Base-by-base conservation (phyloP, 2,797 vertebrate genomes). In the Channa striata region DNA sequence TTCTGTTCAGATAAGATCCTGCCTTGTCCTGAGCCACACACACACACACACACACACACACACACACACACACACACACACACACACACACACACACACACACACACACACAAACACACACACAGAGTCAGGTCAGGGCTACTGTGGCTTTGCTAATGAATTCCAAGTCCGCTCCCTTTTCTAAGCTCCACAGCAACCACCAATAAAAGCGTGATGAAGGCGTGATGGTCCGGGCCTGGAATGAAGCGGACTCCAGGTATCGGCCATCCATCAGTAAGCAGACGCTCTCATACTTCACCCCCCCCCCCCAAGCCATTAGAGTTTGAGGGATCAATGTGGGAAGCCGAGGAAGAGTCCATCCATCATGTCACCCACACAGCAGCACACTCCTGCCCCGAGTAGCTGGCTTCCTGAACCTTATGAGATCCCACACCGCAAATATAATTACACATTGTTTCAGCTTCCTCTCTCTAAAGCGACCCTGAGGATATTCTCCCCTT, bases 51-150 rank as follows among this genome's bases (percentile, higher is more conserved):
- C n/a, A n/a, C n/a, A n/a, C n/a, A n/a, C n/a, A n/a, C n/a, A n/a
- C n/a, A n/a, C n/a, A n/a, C n/a, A n/a, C n/a, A n/a, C n/a, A n/a
- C n/a, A n/a, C n/a, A n/a, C n/a, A n/a, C n/a, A n/a, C n/a, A n/a
- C n/a, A n/a, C n/a, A n/a, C n/a, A n/a, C n/a, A n/a, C n/a, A n/a
- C n/a, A n/a, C n/a, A n/a, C n/a, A n/a, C n/a, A n/a, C n/a, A n/a
- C n/a, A n/a, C n/a, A n/a, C n/a, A n/a, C n/a, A n/a, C n/a, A n/a
- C n/a, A n/a, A n/a, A n/a, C n/a, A n/a, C n/a, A n/a, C n/a, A n/a
- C n/a, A n/a, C n/a, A n/a, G n/a, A n/a, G 91, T 90, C 80, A 86
- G 93, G 89, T 94, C 94, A 93, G 60, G 77, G 56, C 53, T 25
- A 63, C 76, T 83, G 23, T 8, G 90, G 80, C 72, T 89, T 85